Evolutionary conservation across 37 sponge, comb jelly and placozoan species (phyloP), one percentile per base, ranked within the genome.

Genomic region (Theonella swinhoei): DNA sequence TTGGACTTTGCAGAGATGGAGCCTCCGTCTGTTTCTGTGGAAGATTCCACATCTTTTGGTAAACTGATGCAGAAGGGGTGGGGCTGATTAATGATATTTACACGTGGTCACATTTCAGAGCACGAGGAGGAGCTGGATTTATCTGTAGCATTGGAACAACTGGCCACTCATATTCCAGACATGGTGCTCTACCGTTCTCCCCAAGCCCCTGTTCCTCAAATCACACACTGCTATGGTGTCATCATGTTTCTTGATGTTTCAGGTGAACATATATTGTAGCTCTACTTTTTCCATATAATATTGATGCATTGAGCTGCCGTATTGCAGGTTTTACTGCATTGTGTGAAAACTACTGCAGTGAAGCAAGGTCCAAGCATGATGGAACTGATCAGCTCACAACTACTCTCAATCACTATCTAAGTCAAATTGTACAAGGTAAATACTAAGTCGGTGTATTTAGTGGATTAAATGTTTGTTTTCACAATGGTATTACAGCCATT

Each of bases 301-400:
- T 47, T 17, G 54, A 17, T 47, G 54, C 11, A 14, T 7, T 14
- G 11, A 47, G 11, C 54, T 47, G 7, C 11, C 14, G 7, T 47
- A 14, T 14, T 47, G 54, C 54, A 90, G 94, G 98, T 2, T 97
- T 97, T 70, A 97, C 98, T 60, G 91, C 95, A 31, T 89, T 97
- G 26, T 95, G 93, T 78, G 95, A 97, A 68, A 92, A 87, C 60
- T 97, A 95, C 75, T 88, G 93, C 70, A 90, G 79, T 68, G 81
- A 62, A 22, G 66, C 88, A 33, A 64, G 65, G 66, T 87, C 80
- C 9, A 86, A 82, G 29, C 66, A 59, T 4, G 23, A 86, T 64
- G 91, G 95, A 14, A 91, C 85, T 14, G 98, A 97, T 66, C 88
- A 92, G 41, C 85, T 97, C 9, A 97, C 95, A 0, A 78, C 84